Evolutionary conservation across 2,797 vertebrate species (phyloP).

Genomic region (Toxotes lorentzi): DNA sequence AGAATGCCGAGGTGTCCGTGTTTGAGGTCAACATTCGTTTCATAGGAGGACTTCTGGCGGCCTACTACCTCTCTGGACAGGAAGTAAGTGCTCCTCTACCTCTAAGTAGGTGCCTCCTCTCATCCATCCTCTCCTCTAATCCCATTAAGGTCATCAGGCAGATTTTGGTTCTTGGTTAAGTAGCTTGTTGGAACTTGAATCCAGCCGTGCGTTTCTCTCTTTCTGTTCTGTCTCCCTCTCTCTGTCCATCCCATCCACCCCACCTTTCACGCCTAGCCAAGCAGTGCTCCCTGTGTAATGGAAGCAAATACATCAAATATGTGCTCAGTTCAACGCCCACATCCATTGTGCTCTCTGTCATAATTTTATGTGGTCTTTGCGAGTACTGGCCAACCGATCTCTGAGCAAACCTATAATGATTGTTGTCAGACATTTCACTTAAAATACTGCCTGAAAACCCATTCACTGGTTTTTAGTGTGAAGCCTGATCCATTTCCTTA

Average conservation of each 20-base stretch:
- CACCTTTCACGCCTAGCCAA: conserved; percentile 36
- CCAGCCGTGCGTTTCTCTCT: conserved; percentile 2
- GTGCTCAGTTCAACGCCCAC: conserved; percentile 25
- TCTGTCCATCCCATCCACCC: conserved; percentile 4
- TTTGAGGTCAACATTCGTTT: conserved; percentile 99
- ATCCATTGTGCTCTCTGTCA: background rate
- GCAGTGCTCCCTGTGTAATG: conserved; percentile 32
- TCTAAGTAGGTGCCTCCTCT: background rate
- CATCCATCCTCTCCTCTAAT: conserved; percentile 28
- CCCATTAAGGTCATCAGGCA: conserved; percentile 16
- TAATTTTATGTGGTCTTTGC: background rate
- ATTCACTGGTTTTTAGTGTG: background rate
- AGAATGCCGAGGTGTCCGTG: conserved; percentile 98
- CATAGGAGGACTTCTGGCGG: conserved; percentile 95
- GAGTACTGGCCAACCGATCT: background rate
- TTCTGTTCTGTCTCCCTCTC: background rate
- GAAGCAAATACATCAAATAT: conserved; percentile 35
- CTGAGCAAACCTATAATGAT: background rate
- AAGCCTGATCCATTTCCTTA: background rate
- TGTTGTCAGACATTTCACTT: background rate
- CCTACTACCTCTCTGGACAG: conserved; percentile 97
- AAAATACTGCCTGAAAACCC: conserved; percentile 8
- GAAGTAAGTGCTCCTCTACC: conserved; percentile 87
- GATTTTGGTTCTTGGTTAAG: conserved; percentile 1
- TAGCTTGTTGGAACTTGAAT: conserved; percentile 19